Evolutionary conservation across 2,888 invertebrate species (phyloP), one percentile per base, ranked within the genome.

Genomic region (Synergus umbraculus): DNA sequence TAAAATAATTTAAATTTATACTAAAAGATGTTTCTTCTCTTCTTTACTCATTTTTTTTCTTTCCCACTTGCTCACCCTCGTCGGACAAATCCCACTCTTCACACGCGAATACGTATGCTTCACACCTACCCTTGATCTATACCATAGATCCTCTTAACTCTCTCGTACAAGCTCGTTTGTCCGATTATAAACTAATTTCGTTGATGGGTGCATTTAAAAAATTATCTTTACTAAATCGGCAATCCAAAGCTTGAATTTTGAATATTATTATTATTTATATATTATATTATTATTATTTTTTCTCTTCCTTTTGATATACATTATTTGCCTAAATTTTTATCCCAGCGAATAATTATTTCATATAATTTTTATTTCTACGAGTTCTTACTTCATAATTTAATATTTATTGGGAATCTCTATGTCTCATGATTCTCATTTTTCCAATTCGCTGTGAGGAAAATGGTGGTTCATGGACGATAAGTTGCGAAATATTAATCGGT

Each of bases 101-200:
- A 13, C 44, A 63, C 69, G 63, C 81, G 73, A 79, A 63, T 63
- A 77, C 77, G 60, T 80, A 15, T 77, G 22, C 79, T 80, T 80
- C 80, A 67, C 81, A 76, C 65, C 69, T 77, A 80, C 80, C 79
- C 80, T 64, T 66, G 1, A 29, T 29, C 22, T 29, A 29, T 29
- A 29, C 54, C 60, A 29, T 29, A 69, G 69, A 81, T 81, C 81
- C 80, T 80, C 81, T 81, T 80, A 80, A 80, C 80, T 81, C 77
- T 65, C 79, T 63, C 60, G 69, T 69, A 76, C 66, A 67, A 76
- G 80, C 54, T 46, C 58, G 76, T 66, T 63, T 63, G 18, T 63
- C 63, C 63, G 63, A 63, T 63, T 63, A 63, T 63, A 63, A 63
- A 63, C 13, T 63, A 22, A 63, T 29, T 5, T 12, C 18, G 22